Evolutionary conservation across 2,113 vertebrate species (phyloP).

Genomic region (Ageneiosus marmoratus): DNA sequence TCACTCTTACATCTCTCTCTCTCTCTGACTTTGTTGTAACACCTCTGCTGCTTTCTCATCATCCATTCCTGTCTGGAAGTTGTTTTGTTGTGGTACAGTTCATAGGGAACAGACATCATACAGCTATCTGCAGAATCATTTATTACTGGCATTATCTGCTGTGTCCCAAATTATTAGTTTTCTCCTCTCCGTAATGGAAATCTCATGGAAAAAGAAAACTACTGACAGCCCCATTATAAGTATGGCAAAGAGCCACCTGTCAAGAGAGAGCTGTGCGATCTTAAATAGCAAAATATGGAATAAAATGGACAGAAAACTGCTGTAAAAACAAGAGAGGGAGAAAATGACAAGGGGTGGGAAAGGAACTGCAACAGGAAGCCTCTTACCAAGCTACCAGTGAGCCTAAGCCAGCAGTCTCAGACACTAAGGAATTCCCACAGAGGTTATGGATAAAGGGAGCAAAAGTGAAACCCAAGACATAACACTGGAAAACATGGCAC

Average conservation of each 20-base stretch:
- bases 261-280: conserved; percentile 28
- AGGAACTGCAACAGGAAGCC: conserved; percentile 63
- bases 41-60: conserved; percentile 30
- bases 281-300: conserved; percentile 15
- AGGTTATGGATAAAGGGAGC: conserved; percentile 59
- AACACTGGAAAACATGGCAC: not conserved
- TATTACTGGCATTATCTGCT: not conserved
- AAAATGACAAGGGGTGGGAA: conserved; percentile 41
- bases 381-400: conserved; percentile 68
- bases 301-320: conserved; percentile 35
- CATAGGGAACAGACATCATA: not conserved
- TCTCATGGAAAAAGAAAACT: not conserved
- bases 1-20: conserved; percentile 41
- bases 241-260: conserved; percentile 34
- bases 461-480: conserved; percentile 42
- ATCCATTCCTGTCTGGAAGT: conserved; percentile 35
- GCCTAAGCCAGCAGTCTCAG: conserved; percentile 71
- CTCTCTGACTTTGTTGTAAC: conserved; percentile 35
- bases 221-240: conserved; percentile 22
- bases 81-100: conserved; percentile 40
- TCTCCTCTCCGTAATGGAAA: not conserved
- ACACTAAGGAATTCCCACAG: conserved; percentile 73
- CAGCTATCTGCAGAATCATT: not conserved
- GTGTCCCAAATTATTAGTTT: not conserved
- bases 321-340: conserved; percentile 38